phyloP scores from a whole-genome alignment of 2,888 invertebrate species.

The Tiliacea aurago region DNA sequence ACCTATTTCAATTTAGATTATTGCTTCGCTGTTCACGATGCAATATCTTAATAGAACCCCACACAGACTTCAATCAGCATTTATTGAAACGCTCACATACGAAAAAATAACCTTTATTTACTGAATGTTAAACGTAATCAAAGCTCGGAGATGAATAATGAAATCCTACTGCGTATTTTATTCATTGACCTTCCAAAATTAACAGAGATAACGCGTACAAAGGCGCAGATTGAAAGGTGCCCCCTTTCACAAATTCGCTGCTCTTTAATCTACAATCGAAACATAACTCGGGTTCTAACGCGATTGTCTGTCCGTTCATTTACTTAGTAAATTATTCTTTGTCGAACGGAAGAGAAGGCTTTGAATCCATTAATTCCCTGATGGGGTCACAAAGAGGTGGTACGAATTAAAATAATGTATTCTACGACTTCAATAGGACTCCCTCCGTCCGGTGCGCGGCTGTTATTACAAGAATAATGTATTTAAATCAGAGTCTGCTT shows the following conservation, averaged over 20 bases:
- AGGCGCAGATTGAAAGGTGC: conserved; percentile 83
- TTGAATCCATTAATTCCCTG: conserved; percentile 90
- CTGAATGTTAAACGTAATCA: conserved; percentile 73
- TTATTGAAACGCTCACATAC: conserved; percentile 46
- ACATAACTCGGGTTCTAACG: conserved; percentile 88
- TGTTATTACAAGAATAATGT: conserved; percentile 90
- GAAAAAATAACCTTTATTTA: conserved; percentile 52
- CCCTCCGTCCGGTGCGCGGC: conserved; percentile 86
- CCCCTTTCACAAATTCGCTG: conserved; percentile 85
- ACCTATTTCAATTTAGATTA: conserved; percentile 89
- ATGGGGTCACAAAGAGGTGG: conserved; percentile 90
- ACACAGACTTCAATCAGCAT: conserved; percentile 60
- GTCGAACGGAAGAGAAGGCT: conserved; percentile 90
- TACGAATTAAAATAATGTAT: conserved; percentile 90
- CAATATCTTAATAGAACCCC: conserved; percentile 77
- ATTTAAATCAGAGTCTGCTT: conserved; percentile 90
- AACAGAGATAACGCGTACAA: conserved; percentile 87
- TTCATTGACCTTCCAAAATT: conserved; percentile 88
- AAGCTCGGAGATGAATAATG: conserved; percentile 82
- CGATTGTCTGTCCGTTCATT: conserved; percentile 90
- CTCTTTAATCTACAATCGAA: conserved; percentile 89
- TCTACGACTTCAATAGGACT: conserved; percentile 88
- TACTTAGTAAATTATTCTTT: conserved; percentile 91
- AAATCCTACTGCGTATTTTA: conserved; percentile 83
- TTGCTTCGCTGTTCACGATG: conserved; percentile 74